Evolutionary conservation across 2,888 invertebrate species (phyloP), one percentile per base, ranked within the genome.

Genomic region (Hydropsyche betteni): DNA sequence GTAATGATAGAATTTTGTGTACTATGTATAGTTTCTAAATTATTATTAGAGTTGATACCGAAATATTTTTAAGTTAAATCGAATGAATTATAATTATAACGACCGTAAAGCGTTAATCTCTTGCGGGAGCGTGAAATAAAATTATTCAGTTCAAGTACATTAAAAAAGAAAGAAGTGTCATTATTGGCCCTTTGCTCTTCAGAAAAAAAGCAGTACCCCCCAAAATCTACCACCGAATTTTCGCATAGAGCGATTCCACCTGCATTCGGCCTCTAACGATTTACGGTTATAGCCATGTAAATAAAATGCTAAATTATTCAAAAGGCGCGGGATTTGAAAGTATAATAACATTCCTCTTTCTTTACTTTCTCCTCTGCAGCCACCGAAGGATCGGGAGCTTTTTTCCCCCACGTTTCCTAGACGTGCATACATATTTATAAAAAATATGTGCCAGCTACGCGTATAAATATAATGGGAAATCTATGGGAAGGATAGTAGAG

Each of bases 221-320:
- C 16, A 70, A 34, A 58, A 33, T 34, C 72, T 44, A 38, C 36
- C 52, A 16, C 38, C 44, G 44, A 2, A 44, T 10, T 44, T 44
- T 44, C 10, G 24, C 44, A 44, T 10, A 44, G 44, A 44, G 44
- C 61, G 55, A 36, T 55, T 58, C 74, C 75, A 78, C 78, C 78
- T 78, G 78, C 75, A 76, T 76, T 75, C 74, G 75, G 76, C 69
- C 76, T 76, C 72, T 76, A 78, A 71, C 78, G 78, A 78, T 78
- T 78, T 78, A 78, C 75, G 78, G 76, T 76, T 78, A 76, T 76
- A 74, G 74, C 70, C 70, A 76, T 74, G 76, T 74, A 78, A 77
- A 78, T 78, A 77, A 75, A 78, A 78, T 78, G 78, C 77, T 77
- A 77, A 78, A 77, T 76, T 78, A 78, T 78, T 78, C 78, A 78